Percentiles rank a stretch among this genome's conserved stretches.
Conservation (phyloP, 2,888 invertebrate species). For the Omphaloscelis lunosa region DNA sequence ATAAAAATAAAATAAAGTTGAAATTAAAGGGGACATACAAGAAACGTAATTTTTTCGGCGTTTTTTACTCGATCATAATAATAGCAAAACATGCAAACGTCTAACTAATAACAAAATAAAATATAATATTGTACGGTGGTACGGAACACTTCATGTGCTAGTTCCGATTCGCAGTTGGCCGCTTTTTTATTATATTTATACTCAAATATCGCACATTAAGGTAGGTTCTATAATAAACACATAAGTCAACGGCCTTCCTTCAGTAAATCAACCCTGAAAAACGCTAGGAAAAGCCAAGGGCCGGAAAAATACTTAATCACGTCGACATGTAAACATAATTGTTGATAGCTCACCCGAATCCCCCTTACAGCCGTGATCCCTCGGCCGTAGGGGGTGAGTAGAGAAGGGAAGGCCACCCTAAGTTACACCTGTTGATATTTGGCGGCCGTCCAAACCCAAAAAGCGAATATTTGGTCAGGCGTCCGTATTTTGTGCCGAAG, state of each 20-base stretch:
- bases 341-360: slow-evolving; percentile 45
- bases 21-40: too few species aligned
- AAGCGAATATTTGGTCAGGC: slow-evolving; percentile 72
- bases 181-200: neutral
- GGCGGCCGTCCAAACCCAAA: slow-evolving; percentile 72
- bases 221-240: neutral
- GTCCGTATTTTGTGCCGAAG: slow-evolving; percentile 67
- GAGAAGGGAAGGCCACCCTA: slow-evolving; percentile 30
- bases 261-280: slow-evolving; percentile 27
- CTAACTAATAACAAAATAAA: too few species aligned
- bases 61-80: too few species aligned
- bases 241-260: slow-evolving; percentile 27
- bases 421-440: slow-evolving; percentile 76
- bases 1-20: too few species aligned
- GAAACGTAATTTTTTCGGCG: too few species aligned
- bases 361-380: slow-evolving; percentile 34
- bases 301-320: slow-evolving; percentile 55
- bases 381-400: slow-evolving; percentile 13
- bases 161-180: neutral
- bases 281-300: slow-evolving; percentile 11
- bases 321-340: slow-evolving; percentile 50
- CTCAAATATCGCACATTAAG: neutral
- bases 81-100: too few species aligned
- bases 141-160: neutral
- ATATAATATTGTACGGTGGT: too few species aligned